Evolutionary conservation across 2,888 invertebrate genomes (phyloP), one percentile per base, ranked within the genome.

Genomic region (Himalopsyche tibetana): DNA sequence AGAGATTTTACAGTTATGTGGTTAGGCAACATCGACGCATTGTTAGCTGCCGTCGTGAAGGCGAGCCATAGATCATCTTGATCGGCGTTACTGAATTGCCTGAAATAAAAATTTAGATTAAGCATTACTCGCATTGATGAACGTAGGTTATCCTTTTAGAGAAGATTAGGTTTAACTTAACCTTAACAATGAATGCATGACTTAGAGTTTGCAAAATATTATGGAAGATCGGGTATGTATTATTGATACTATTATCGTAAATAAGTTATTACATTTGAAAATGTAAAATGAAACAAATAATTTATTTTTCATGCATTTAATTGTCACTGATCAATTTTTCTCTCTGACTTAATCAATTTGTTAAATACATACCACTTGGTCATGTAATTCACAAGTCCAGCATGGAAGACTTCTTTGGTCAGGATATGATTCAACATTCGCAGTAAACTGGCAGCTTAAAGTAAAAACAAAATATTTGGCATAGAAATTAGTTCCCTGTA

Each of bases 1-100:
- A 96, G 93, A 11, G 92, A 91, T 45, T 94, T 94, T 4, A 95
- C 91, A 0, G 94, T 93, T 0, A 93, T 89, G 17, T 92, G 92
- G 4, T 90, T 89, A 0, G 94, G 92, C 5, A 91, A 85, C 0
- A 92, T 89, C 3, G 90, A 91, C 0, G 90, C 87, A 2, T 89
- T 87, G 0, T 91, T 91, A 0, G 92, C 92, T 28, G 89, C 89
- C 8, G 90, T 90, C 0, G 93, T 92, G 91, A 95, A 93, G 0
- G 94, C 92, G 17, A 91, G 89, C 95, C 96, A 96, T 0, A 96
- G 91, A 89, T 96, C 95, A 89, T 95, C 94, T 90, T 95, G 95
- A 88, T 93, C 94, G 0, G 95, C 95, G 88, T 94, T 94, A 9
- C 92, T 91, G 90, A 93, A 94, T 89, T 94, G 93, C 93, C 95